phyloP scores from a whole-genome alignment of 2,888 invertebrate species.

The Therioaphis trifolii region DNA sequence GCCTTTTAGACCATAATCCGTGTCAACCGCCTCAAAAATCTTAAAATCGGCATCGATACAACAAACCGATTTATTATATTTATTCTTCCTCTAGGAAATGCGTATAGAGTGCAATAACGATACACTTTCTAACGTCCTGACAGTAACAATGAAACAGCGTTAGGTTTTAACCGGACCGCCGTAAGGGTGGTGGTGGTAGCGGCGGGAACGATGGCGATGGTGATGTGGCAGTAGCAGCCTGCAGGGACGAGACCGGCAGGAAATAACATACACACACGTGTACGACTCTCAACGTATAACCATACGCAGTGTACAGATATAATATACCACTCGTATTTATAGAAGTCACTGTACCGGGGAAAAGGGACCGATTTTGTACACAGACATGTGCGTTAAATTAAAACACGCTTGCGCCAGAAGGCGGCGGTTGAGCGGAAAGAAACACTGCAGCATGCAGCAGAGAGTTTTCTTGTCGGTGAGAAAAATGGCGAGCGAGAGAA shows the following conservation, averaged over 20 bases:
- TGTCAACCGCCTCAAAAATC: too few relatives aligned
- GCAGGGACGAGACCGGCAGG: not conserved
- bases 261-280: conserved; percentile 33
- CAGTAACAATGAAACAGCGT: not conserved
- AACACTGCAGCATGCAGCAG: too few relatives aligned
- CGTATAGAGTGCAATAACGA: too few relatives aligned
- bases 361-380: not conserved
- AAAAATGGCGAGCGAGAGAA: conserved; percentile 22
- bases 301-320: not conserved
- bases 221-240: not conserved
- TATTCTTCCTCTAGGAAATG: too few relatives aligned
- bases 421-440: not conserved
- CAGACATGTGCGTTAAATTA: conserved; percentile 32
- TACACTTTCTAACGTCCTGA: not conserved
- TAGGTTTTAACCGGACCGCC: not conserved
- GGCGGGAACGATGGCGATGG: not conserved
- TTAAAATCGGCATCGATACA: too few relatives aligned
- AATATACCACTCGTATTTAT: conserved; percentile 43
- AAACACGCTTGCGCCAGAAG: not conserved
- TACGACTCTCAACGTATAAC: not conserved
- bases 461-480: not conserved
- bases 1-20: too few relatives aligned
- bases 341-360: conserved; percentile 2
- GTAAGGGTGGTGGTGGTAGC: not conserved
- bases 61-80: too few relatives aligned